Evolutionary conservation across 2,797 vertebrate species (phyloP).

Genomic region (Coranthus polyacanthus): DNA sequence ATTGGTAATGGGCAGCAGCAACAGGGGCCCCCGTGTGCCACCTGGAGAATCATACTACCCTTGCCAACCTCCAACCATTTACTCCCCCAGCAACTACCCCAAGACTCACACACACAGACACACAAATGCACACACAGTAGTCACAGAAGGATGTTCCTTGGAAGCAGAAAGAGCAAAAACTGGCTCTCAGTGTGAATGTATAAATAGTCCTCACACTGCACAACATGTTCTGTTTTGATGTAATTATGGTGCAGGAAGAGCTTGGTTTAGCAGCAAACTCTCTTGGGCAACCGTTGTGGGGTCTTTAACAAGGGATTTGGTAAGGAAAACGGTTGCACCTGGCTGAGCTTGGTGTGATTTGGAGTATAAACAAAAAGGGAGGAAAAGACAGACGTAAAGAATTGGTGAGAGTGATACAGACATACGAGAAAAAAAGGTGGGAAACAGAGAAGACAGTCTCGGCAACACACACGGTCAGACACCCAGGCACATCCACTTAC

Average conservation of each 20-base stretch:
- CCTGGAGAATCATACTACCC: conserved; percentile 74
- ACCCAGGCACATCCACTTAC: conserved; percentile 4
- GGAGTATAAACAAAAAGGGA: conserved; percentile 39
- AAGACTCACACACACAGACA: conserved; percentile 26
- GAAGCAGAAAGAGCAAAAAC: conserved; percentile 74
- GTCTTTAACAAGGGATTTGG: conserved; percentile 76
- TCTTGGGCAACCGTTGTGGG: conserved; percentile 71
- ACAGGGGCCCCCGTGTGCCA: conserved; percentile 72
- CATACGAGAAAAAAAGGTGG: conserved; percentile 10
- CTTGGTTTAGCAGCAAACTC: conserved; percentile 70
- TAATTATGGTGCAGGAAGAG: conserved; percentile 81
- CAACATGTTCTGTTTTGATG: conserved; percentile 83
- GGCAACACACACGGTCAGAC: conserved; percentile 6
- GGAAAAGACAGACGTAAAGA: conserved; percentile 31
- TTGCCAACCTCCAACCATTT: conserved; percentile 64
- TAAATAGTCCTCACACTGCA: conserved; percentile 79
- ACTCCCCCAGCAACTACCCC: conserved; percentile 40
- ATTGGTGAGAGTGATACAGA: conserved; percentile 21
- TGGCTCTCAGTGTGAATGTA: conserved; percentile 74
- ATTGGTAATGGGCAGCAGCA: conserved; percentile 69
- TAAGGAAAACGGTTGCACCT: conserved; percentile 78
- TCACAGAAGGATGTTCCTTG: conserved; percentile 78
- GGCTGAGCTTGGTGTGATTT: conserved; percentile 57
- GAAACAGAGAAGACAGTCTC: conserved; percentile 12
- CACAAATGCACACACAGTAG: conserved; percentile 43